These are phyloP conservation scores for Operophtera brumata DNA, from an alignment of 2,888 invertebrate genomes.

Conservation along the genomic window DNA sequence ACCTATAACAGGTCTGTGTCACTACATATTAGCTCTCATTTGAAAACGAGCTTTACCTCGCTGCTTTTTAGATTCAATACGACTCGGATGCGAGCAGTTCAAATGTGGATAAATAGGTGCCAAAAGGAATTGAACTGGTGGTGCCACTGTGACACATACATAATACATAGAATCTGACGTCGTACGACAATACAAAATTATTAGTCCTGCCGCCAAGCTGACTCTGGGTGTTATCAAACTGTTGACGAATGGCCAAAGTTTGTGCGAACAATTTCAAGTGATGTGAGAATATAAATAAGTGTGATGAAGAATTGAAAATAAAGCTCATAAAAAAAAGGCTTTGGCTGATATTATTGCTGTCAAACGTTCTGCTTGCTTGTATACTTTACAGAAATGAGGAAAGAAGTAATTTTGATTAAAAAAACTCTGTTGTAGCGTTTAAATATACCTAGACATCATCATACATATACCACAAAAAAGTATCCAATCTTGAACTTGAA, in stretches of 20 bases:
- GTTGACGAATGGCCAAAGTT: background rate
- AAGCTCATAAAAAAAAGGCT: background rate
- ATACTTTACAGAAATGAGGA: too few species aligned
- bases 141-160: too few species aligned
- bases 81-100: background rate
- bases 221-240: background rate
- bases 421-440: too few species aligned
- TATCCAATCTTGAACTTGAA: background rate
- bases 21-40: background rate
- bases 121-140: too few species aligned
- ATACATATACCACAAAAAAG: background rate
- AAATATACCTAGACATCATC: too few species aligned
- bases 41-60: background rate
- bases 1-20: constrained; percentile 1
- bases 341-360: too few species aligned
- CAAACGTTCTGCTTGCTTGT: too few species aligned
- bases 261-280: background rate
- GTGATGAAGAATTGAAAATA: background rate
- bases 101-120: too few species aligned
- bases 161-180: too few species aligned
- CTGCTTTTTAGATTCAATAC: background rate
- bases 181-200: background rate
- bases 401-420: too few species aligned
- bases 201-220: background rate
- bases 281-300: background rate